phyloP scores from a whole-genome alignment of 2,113 vertebrate species.

The Petrocephalus microphthalmus region DNA sequence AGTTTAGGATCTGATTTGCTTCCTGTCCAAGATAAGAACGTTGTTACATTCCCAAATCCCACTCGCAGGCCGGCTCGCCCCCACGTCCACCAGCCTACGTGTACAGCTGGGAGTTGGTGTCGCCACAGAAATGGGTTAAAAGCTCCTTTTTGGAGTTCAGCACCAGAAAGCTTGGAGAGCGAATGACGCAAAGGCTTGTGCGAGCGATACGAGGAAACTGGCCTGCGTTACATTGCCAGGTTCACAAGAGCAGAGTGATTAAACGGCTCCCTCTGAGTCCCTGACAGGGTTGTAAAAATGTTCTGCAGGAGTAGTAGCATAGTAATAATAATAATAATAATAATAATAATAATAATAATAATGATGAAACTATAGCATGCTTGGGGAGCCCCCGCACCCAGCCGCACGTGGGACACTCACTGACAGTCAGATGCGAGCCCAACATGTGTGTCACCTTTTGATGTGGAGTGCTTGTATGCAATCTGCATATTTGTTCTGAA shows the following conservation, averaged over 20 bases:
- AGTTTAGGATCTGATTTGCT: slow-evolving; percentile 24
- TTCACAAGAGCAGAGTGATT: background rate
- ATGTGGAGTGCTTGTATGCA: background rate
- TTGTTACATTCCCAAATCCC: background rate
- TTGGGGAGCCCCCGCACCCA: background rate
- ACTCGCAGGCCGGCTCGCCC: background rate
- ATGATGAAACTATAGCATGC: background rate
- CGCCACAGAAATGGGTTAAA: background rate
- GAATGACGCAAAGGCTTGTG: background rate
- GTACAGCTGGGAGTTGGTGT: background rate
- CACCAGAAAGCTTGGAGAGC: background rate
- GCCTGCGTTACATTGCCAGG: background rate
- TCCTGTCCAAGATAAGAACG: slow-evolving; percentile 21
- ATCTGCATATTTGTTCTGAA: slow-evolving; percentile 11
- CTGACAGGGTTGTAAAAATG: background rate
- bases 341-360: background rate
- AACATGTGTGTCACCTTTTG: background rate
- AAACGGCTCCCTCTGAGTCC: background rate
- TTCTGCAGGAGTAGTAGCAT: too few relatives aligned
- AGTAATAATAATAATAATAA: background rate
- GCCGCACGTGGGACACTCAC: background rate
- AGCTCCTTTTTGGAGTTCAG: background rate
- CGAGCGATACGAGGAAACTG: background rate
- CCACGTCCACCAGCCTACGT: background rate
- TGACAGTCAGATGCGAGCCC: background rate